Base-by-base conservation (phyloP, 1,140 invertebrate genomes). In the Drosophila erecta region DNA sequence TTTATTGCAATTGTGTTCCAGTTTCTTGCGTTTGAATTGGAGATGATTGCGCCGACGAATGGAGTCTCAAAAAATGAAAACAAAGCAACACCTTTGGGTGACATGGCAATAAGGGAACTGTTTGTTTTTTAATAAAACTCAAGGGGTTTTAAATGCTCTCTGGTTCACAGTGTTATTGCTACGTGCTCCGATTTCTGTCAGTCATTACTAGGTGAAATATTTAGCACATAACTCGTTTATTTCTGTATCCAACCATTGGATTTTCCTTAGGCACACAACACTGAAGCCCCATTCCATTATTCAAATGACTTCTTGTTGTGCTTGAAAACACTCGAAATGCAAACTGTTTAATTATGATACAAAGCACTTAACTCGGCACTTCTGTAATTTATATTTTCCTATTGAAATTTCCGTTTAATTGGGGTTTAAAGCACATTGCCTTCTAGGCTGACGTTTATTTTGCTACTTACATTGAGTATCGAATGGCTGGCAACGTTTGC, bases 1-100 rank as follows among this genome's bases (percentile, higher is more conserved):
- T 53, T 67, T 67, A 67, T 67, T 67, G 64, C 59, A 67, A 67
- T 67, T 67, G 64, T 75, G 67, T 75, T 72, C 67, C 67, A 64
- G 51, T 74, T 74, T 55, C 67, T 74, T 74, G 35, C 41, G 35
- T 44, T 72, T 74, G 51, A 74, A 74, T 59, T 71, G 53, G 37
- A 38, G 65, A 72, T 57, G 65, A 58, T 71, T 72, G 53, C 35
- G 58, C 12, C 33, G 17, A 15, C 24, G 37, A 67, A 43, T 17
- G 46, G 44, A 67, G 37, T 65, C 51, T 51, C 27, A 47, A 12
- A 8, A 61, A 64, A 51, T 17, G 47, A 72, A 51, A 51, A 65
- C 60, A 67, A 53, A 44, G 46, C 64, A 65, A 67, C 64, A 67
- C 64, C 64, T 65, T 53, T 5, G 51, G 64, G 46, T 67, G 64